Percentiles rank a stretch among this genome's conserved stretches.
Evolutionary conservation across 2,888 invertebrate genomes (phyloP).

Genomic region (Smittia sp.): DNA sequence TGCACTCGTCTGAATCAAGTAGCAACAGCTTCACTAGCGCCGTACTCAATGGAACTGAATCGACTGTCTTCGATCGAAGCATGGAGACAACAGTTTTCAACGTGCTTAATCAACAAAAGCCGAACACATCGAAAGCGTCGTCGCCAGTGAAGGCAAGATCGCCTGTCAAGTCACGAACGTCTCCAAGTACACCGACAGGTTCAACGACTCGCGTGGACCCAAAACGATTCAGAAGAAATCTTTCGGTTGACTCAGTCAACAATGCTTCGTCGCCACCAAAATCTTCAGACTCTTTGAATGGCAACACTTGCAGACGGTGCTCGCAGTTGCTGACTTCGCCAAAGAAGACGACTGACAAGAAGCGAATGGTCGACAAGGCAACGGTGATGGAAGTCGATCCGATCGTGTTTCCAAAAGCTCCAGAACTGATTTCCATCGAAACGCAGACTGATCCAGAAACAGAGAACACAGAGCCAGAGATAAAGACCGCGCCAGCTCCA

Average conservation of each 20-base stretch:
- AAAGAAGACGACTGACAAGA: neutral
- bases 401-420: neutral
- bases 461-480: neutral
- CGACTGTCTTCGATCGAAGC: conserved; percentile 30
- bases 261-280: neutral
- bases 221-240: conserved; percentile 6
- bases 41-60: conserved; percentile 27
- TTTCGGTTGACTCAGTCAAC: conserved; percentile 13
- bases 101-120: neutral
- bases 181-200: conserved; percentile 25
- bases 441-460: neutral
- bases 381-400: conserved; percentile 30
- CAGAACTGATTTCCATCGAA: neutral
- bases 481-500: conserved; percentile 44
- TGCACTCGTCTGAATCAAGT: conserved; percentile 31
- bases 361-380: conserved; percentile 26
- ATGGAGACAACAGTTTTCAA: neutral
- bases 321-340: neutral
- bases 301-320: neutral
- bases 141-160: neutral
- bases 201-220: neutral
- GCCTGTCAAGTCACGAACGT: conserved; percentile 21
- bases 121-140: neutral
- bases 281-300: neutral
- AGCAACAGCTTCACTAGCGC: conserved; percentile 11